Evolutionary conservation across 1,140 invertebrate species (phyloP), one percentile per base, ranked within the genome.

Genomic region (Polypedilum vanderplanki): DNA sequence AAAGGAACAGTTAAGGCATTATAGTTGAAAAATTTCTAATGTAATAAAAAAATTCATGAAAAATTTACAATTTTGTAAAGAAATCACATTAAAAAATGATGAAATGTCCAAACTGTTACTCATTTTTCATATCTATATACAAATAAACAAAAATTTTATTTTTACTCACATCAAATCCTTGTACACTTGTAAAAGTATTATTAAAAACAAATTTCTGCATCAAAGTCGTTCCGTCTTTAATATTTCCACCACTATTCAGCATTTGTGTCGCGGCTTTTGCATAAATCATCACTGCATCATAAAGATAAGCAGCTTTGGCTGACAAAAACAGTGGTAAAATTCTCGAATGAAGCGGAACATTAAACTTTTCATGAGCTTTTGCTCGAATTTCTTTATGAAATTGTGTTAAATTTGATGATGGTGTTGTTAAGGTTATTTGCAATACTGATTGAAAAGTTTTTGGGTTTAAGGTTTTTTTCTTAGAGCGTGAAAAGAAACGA

Each of bases 201-300:
- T 91, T 91, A 17, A 89, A 81, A 5, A 95, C 90, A 8, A 77
- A 78, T 7, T 86, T 84, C 22, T 88, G 85, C 78, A 94, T 86
- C 40, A 95, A 86, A 1, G 86, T 86, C 1, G 87, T 88, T 8
- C 93, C 93, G 80, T 94, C 89, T 41, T 88, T 87, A 0, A 90
- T 88, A 77, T 92, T 87, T 20, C 88, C 86, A 10, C 88, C 86
- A 15, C 87, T 85, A 8, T 85, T 77, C 73, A 96, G 83, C 1
- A 90, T 84, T 76, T 93, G 88, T 0, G 91, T 89, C 4, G 94
- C 84, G 0, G 93, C 94, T 65, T 88, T 83, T 0, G 93, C 93
- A 83, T 95, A 96, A 74, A 96, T 87, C 83, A 90, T 88, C 0
- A 97, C 92, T 0, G 93, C 93, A 79, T 96, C 94, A 79, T 94